Base-by-base conservation (phyloP, 1,140 invertebrate species). In the Calosoma granatense region DNA sequence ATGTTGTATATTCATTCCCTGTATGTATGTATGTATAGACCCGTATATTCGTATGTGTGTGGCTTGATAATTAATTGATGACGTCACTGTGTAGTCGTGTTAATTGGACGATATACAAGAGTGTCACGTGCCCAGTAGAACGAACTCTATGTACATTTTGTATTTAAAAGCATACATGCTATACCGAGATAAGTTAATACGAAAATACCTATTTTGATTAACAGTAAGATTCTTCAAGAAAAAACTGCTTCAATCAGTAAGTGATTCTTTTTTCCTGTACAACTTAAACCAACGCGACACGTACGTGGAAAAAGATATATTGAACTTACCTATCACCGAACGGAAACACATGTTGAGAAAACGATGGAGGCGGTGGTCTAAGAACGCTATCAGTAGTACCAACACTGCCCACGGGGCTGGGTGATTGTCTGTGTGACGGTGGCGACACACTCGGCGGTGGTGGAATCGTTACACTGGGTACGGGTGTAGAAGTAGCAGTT, bases 331-430 rank as follows among this genome's bases (percentile, higher is more conserved):
- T 61, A 52, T 70, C 68, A 20, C 65, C 66, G 56, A 70, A 70
- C 0, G 68, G 65, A 55, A 70, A 70, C 62, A 70, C 66, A 59
- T 70, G 67, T 47, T 65, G 62, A 58, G 68, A 70, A 11, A 63
- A 61, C 26, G 67, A 60, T 12, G 60, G 60, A n/a, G 64, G 61
- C 9, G 63, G 21, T 19, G 58, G 62, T 22, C 59, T 65, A 6
- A 36, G 26, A 36, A n/a, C n/a, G 26, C n/a, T 36, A 6, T 36
- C 2, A 65, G 64, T 12, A 63, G 66, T 53, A 67, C 67, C 9
- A 65, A 66, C 47, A 64, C 62, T 3, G 57, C 61, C 2, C 66
- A 67, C 3, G 68, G 63, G n/a, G 68, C 57, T 3, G 67, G 68
- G 26, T 9, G 26, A 36, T 36, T 36, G 26, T 56, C 68, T 67